Base-by-base conservation (phyloP, 2,113 vertebrate species). In the Willisornis vidua region DNA sequence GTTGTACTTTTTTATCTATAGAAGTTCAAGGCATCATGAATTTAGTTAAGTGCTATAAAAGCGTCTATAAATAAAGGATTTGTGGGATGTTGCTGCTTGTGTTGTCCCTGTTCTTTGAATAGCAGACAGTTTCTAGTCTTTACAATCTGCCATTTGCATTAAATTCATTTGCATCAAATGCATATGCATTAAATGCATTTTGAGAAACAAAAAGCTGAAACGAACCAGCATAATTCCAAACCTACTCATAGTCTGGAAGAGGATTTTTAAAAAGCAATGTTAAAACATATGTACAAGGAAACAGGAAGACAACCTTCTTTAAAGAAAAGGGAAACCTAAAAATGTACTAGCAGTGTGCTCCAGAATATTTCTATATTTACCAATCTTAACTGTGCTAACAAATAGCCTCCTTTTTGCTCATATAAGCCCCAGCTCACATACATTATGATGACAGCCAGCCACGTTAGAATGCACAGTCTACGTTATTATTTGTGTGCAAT, bases 11-110 rank as follows among this genome's bases (percentile, higher is more conserved):
- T 95, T 90, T 70, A 91, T 55, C 70, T 71, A 57, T 6, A 87
- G 31, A 89, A 94, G 59, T 84, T 65, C 37, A 81, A 67, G 52
- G 48, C 66, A 96, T 19, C 41, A 73, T 46, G 58, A 84, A 94
- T 92, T 90, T 73, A 82, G 67, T 82, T 71, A 71, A 76, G 74
- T 46, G 75, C 57, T 91, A 82, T 20, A 70, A 24, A 88, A 72
- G 7, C 18, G 6, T 33, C 92, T 94, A 97, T 88, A 97, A 96
- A 96, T 96, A 96, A 95, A 92, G 51, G 54, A 95, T 94, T 90
- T 92, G 94, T 96, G 83, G 90, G 93, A 81, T 82, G 70, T 25
- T 94, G 59, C 59, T 85, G 71, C 77, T 91, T 92, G 75, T 87
- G 82, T 78, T 96, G 74, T 80, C 84, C 86, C 72, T 90, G 66